Evolutionary conservation across 2,113 vertebrate genomes (phyloP).

Genomic region (Zingel zingel): DNA sequence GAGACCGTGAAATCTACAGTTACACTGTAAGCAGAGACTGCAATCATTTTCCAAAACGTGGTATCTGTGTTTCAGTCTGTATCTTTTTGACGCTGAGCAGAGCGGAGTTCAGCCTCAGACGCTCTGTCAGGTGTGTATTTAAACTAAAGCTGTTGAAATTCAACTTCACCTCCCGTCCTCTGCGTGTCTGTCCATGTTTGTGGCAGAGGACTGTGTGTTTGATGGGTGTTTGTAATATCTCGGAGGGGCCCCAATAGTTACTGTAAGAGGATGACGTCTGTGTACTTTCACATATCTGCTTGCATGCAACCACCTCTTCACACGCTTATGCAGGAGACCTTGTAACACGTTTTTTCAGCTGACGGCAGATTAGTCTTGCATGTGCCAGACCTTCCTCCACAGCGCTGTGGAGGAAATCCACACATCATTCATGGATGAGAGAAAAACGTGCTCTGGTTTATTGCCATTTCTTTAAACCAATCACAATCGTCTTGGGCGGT

Average conservation of each 20-base stretch:
- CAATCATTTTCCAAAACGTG: neutral
- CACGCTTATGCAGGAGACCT: neutral
- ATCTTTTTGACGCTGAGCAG: neutral
- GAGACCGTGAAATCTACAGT: neutral
- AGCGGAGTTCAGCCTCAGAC: neutral
- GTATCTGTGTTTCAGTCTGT: slow-evolving; percentile 5
- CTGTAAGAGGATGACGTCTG: slow-evolving; percentile 2
- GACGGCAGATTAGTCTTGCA: too few species aligned
- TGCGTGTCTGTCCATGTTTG: neutral
- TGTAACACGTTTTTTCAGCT: neutral
- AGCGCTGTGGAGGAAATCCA: too few species aligned
- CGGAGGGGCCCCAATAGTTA: neutral
- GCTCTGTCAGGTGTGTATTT: slow-evolving; percentile 28
- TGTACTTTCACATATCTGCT: slow-evolving; percentile 13
- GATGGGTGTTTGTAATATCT: slow-evolving; percentile 31
- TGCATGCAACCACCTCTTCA: neutral
- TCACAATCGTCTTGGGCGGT: too few species aligned
- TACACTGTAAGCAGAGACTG: neutral
- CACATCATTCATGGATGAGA: too few species aligned
- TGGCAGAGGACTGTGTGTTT: slow-evolving; percentile 4
- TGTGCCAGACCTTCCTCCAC: too few species aligned
- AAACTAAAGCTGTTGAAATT: neutral
- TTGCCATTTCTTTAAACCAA: too few species aligned
- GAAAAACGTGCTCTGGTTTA: too few species aligned
- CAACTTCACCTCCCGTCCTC: neutral